These are phyloP conservation scores for Melanostigma gelatinosum DNA, from an alignment of 2,113 vertebrate species.

Conservation along the genomic window DNA sequence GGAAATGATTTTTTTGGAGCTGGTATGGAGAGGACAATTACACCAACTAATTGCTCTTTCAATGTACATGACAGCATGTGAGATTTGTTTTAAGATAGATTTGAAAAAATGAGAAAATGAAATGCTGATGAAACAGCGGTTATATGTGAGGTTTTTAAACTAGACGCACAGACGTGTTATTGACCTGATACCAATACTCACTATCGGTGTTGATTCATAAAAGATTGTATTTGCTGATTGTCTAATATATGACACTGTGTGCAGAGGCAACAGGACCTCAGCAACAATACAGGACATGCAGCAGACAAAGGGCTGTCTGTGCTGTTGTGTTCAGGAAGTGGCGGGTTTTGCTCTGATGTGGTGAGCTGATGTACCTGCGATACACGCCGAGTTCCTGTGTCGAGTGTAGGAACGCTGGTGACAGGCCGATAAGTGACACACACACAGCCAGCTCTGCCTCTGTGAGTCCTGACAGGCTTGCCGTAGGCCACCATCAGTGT, in stretches of 20 bases:
- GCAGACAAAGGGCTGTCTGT: slow-evolving; percentile 68
- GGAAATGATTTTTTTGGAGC: not conserved
- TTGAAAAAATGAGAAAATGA: not conserved
- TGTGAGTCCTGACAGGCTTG: slow-evolving; percentile 59
- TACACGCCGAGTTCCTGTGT: slow-evolving; percentile 66
- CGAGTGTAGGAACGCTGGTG: slow-evolving; percentile 49
- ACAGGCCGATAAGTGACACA: slow-evolving; percentile 52
- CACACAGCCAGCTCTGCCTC: slow-evolving; percentile 28
- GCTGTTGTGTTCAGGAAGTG: slow-evolving; percentile 66
- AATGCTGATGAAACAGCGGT: not conserved
- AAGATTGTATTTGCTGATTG: not conserved
- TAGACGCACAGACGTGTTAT: not conserved
- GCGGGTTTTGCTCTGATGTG: slow-evolving; percentile 61
- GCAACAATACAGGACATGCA: slow-evolving; percentile 44
- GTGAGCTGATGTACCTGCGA: slow-evolving; percentile 66
- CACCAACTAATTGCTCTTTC: not conserved
- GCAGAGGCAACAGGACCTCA: slow-evolving; percentile 13
- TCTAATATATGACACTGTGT: not conserved
- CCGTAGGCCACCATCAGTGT: slow-evolving; percentile 45
- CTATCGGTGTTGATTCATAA: not conserved
- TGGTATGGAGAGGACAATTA: not conserved
- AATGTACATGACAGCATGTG: not conserved
- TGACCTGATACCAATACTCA: not conserved
- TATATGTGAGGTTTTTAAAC: not conserved
- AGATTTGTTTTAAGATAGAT: not conserved